phyloP scores from a whole-genome alignment of 2,113 vertebrate species.

The Cathartes aura region DNA sequence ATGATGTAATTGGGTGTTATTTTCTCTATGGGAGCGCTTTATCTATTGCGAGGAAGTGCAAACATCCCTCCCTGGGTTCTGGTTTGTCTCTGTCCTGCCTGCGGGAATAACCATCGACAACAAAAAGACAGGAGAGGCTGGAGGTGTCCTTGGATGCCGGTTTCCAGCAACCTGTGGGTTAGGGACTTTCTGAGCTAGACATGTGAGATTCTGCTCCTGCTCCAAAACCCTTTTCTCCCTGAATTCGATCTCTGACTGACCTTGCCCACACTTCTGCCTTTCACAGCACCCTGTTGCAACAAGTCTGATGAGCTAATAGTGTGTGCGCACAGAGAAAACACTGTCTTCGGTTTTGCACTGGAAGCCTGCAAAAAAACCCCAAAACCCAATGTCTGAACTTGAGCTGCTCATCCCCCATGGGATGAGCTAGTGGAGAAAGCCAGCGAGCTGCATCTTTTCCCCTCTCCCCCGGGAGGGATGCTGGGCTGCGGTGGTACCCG shows the following conservation, averaged over 20 bases:
- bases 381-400: neutral
- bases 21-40: slow-evolving; percentile 18
- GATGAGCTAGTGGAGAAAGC: neutral
- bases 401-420: rapidly evolving
- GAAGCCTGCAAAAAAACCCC: neutral
- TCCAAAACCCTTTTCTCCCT: neutral
- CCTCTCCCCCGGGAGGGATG: neutral
- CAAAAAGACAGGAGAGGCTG: neutral
- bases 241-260: neutral
- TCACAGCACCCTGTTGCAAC: neutral
- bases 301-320: rapidly evolving
- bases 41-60: neutral
- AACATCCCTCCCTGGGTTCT: neutral
- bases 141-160: neutral
- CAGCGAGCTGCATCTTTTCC: neutral
- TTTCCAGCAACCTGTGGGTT: neutral
- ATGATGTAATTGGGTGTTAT: slow-evolving; percentile 46
- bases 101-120: neutral
- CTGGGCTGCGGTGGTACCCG: neutral
- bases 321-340: rapidly evolving
- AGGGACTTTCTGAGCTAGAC: neutral
- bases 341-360: rapidly evolving
- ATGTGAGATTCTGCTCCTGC: neutral
- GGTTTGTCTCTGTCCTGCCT: neutral
- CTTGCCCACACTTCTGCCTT: neutral